Conservation (phyloP, 2,888 invertebrate genomes). For the Apamea monoglypha region DNA sequence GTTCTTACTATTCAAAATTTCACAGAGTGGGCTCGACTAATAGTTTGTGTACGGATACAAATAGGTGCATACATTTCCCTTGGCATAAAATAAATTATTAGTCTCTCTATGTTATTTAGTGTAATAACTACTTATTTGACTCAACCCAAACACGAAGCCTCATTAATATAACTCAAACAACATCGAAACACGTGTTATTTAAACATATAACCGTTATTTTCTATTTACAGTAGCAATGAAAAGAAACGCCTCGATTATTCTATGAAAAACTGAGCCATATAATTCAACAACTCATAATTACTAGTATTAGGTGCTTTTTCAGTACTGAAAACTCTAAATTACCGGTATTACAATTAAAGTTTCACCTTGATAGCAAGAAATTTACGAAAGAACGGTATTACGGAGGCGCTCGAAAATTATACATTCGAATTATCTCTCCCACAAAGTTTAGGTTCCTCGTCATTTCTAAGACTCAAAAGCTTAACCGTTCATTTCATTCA, state of each 20-base stretch:
- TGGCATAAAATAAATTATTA: background rate
- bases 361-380: conserved; percentile 46
- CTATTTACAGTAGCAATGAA: conserved; percentile 17
- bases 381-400: conserved; percentile 41
- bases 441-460: conserved; percentile 41
- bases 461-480: conserved; percentile 53
- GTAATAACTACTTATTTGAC: conserved; percentile 3
- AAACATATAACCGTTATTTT: conserved; percentile 9
- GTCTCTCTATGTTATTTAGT: background rate
- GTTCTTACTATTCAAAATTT: background rate
- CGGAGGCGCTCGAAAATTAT: conserved; percentile 44
- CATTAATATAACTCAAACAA: conserved; percentile 5
- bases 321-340: conserved; percentile 41
- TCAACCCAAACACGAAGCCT: conserved; percentile 16
- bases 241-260: conserved; percentile 21
- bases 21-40: background rate
- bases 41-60: background rate
- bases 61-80: background rate
- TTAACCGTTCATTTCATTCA: conserved; percentile 66
- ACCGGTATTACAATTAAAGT: conserved; percentile 29
- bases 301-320: conserved; percentile 25
- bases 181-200: background rate
- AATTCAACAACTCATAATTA: conserved; percentile 39
- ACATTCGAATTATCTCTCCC: conserved; percentile 44
- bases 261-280: conserved; percentile 19